Evolutionary conservation across 35 echinoderm and acorn worm genomes (phyloP), one percentile per base, ranked within the genome.

Genomic region (Apostichopus californicus): DNA sequence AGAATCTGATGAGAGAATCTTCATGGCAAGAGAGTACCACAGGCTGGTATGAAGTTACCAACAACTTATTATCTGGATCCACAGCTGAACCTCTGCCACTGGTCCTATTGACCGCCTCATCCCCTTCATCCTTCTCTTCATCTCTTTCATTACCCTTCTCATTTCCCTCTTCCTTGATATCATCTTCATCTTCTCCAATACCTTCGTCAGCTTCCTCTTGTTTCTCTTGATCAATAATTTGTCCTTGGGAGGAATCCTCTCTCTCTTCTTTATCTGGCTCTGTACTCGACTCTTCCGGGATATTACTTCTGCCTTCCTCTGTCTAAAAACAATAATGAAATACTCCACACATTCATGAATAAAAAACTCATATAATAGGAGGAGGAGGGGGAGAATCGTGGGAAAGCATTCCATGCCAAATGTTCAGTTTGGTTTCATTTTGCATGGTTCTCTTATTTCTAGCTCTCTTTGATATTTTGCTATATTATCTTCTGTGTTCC

Each of bases 1-100:
- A 98, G 82, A 98, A 98, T 63, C 95, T 86, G 25, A 98, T 98
- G 82, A 93, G 92, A 11, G 90, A 78, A 61, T 98, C 97, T 18
- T 93, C 88, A 85, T 98, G 97, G 57, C 94, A 95, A 1, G 95
- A 96, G 25, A 96, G 83, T 14, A 96, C 59, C 57, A 98, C 54
- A 68, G 95, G 94, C 55, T 93, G 86, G 89, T 94, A 96, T 52
- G 81, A 72, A 24, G 97, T 93, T 10, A 98, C 95, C 23, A 98
- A 73, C 94, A 95, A 93, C 86, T 78, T 94, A 21, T 86, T 89
- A 20, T 92, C 84, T 13, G 97, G 95, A 55, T 98, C 97, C 11
- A 92, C 92, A 79, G 81, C 90, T 46, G 34, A 46, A 46, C 34
- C 34, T 46, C 34, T 46, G 34, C 34, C 34, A 46, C 34, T 46